phyloP scores from a whole-genome alignment of 2,113 vertebrate species.

The Clarias batrachus region DNA sequence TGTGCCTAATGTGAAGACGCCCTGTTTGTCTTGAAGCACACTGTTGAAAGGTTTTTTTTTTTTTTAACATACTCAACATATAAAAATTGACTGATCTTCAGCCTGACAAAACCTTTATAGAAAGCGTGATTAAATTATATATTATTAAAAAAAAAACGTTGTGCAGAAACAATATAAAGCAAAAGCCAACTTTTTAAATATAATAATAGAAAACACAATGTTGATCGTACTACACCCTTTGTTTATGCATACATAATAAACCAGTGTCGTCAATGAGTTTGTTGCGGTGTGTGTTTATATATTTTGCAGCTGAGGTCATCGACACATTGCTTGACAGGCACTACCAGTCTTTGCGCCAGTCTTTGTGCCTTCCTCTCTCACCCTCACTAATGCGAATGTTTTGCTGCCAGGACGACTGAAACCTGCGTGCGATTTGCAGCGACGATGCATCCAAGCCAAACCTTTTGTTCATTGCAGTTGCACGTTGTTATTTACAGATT shows the following conservation, averaged over 20 bases:
- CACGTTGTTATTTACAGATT: background rate
- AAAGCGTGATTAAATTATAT: background rate
- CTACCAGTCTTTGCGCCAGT: conserved; percentile 23
- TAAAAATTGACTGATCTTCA: background rate
- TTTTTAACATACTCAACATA: background rate
- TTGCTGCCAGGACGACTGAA: background rate
- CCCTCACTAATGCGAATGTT: background rate
- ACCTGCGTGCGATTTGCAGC: background rate
- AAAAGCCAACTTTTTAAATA: background rate
- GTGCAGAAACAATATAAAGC: background rate
- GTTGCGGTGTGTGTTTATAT: background rate
- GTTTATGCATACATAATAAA: background rate
- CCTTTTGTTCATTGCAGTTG: background rate
- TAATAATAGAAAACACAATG: background rate
- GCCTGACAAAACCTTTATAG: background rate
- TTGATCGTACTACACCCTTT: background rate
- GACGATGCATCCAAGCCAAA: background rate
- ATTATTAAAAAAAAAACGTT: no score
- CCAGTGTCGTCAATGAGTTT: background rate
- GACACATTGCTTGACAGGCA: conserved; percentile 23
- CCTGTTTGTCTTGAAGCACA: background rate
- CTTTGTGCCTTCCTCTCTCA: background rate
- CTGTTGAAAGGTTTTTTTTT: background rate
- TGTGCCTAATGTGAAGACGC: no score
- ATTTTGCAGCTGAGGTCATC: background rate